phyloP scores from a whole-genome alignment of 2,113 vertebrate genomes.

The Shinisaurus crocodilurus region DNA sequence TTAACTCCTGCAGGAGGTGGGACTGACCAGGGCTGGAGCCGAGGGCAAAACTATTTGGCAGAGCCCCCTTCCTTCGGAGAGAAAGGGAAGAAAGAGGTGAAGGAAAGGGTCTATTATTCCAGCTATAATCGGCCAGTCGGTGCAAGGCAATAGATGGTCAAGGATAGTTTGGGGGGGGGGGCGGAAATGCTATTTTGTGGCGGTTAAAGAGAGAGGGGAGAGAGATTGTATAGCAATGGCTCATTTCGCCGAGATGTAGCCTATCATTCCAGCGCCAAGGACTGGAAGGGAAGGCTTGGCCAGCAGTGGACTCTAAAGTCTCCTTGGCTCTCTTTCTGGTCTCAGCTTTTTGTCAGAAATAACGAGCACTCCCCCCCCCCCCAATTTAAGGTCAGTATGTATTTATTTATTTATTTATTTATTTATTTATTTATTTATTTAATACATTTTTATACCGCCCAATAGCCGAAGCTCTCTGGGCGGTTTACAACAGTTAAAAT shows the following conservation, averaged over 20 bases:
- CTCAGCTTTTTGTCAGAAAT: accelerated
- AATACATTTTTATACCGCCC: too few species aligned
- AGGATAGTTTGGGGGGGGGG: not conserved
- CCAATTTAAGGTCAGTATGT: too few species aligned
- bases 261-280: not conserved
- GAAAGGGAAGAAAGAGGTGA: conserved; percentile 14
- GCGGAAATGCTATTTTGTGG: conserved; percentile 15
- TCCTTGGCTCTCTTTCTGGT: accelerated
- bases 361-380: not conserved
- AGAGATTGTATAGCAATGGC: not conserved
- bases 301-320: not conserved
- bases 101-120: conserved; percentile 45
- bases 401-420: too few species aligned
- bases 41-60: conserved; percentile 67
- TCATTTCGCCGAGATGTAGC: conserved; percentile 7
- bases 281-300: not conserved
- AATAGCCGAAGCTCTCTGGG: too few species aligned
- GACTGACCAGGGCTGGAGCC: conserved; percentile 63
- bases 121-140: not conserved
- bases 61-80: conserved; percentile 50
- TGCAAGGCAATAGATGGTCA: conserved; percentile 11
- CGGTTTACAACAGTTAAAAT: too few species aligned
- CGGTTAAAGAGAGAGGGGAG: accelerated
- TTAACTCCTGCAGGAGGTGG: conserved; percentile 61
- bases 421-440: too few species aligned